Evolutionary conservation across 1,140 invertebrate genomes (phyloP), one percentile per base, ranked within the genome.

Genomic region (Belonocnema kinseyi): DNA sequence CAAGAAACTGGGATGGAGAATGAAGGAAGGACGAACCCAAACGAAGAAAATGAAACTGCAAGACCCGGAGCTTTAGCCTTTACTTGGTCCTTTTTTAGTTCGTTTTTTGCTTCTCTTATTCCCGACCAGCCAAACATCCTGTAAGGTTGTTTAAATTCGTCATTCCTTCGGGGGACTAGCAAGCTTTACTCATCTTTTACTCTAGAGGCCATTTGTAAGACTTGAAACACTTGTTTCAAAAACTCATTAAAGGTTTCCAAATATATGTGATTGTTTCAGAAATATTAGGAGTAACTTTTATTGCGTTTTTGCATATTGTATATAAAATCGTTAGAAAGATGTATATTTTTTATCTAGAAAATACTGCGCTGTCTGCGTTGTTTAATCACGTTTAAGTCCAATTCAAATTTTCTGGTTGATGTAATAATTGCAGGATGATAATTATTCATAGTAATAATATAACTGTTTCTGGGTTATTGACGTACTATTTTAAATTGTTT

Each of bases 81-180:
- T 8, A 93, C 94, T 6, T 95, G 94, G 94, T 95, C 95, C 83
- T 94, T 96, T 82, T 94, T 96, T 77, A 94, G 94, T 10, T 94
- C 94, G 26, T 96, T 96, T 88, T 95, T 96, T 83, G 93, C 95
- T 2, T 96, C 95, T 1, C 91, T 96, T 21, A 94, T 96, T 86
- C 96, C 96, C 4, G 95, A 96, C 82, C 93, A 94, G 82, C 94
- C 94, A 73, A 93, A 93, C 82, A 92, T 92, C 79, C 88, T 93
- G 73, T 93, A 93, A 91, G 86, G 80, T 61, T 33, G 7, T 7
- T 61, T 54, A 21, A 61, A 61, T 61, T 5, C 33, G 10, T 33
- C 21, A 61, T 61, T 33, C 13, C 13, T 61, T 61, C 26, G 7
- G 7, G 7, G 7, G 13, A 61, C 14, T 61, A 16, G 40, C 19